Evolutionary conservation across 2,888 invertebrate species (phyloP).

Genomic region (Drosophila quinaria): DNA sequence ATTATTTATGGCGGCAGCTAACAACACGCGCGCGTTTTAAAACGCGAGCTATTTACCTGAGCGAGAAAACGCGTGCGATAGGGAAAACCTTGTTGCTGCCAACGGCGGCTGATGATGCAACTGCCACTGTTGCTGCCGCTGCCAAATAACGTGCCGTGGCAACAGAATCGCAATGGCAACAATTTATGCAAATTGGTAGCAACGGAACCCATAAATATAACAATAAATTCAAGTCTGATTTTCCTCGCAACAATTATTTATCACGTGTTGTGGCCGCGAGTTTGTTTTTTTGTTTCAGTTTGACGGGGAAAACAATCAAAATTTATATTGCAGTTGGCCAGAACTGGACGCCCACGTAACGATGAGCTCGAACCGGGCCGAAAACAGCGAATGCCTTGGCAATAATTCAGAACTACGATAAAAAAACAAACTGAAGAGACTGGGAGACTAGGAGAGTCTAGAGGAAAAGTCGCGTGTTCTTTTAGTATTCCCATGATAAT

Average conservation of each 20-base stretch:
- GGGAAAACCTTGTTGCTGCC: constrained; percentile 21
- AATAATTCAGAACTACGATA: constrained; percentile 24
- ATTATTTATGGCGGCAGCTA: not conserved
- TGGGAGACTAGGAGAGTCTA: not conserved
- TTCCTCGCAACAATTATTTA: constrained; percentile 1
- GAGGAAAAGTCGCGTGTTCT: constrained; percentile 38
- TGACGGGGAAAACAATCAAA: constrained; percentile 16
- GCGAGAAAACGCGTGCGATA: constrained; percentile 33
- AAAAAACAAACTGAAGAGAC: constrained; percentile 6
- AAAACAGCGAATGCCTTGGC: constrained; percentile 42
- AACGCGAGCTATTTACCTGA: constrained; percentile 57
- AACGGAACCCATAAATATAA: constrained; percentile 44
- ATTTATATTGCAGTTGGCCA: constrained; percentile 37
- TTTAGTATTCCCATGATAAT: not conserved
- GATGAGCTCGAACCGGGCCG: constrained; percentile 32
- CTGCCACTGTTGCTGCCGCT: constrained; percentile 6
- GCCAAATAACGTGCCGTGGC: constrained; percentile 14
- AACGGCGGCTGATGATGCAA: constrained; percentile 44
- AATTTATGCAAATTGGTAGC: constrained; percentile 42
- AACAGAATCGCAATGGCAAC: constrained; percentile 31
- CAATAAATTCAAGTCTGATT: constrained; percentile 17
- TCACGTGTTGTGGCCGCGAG: constrained; percentile 53
- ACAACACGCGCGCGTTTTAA: constrained; percentile 24
- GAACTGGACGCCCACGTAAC: constrained; percentile 48
- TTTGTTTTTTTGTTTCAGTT: constrained; percentile 25